These are phyloP conservation scores for Polyergus mexicanus DNA, from an alignment of 1,140 invertebrate species.

Conservation along the genomic window DNA sequence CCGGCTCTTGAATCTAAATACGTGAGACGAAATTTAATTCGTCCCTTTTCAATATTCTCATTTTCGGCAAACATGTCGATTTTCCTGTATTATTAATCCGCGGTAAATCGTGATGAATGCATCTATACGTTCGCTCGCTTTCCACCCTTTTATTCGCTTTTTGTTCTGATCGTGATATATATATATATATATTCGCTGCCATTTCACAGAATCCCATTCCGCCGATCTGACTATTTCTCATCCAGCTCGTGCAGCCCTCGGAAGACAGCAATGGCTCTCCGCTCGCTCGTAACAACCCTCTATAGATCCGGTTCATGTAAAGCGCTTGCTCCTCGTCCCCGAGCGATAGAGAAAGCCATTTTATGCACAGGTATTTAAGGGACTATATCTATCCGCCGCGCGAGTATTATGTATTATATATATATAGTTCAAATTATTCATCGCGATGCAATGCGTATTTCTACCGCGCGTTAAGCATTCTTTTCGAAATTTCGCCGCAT, in stretches of 20 bases:
- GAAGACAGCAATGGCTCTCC: conserved; percentile 29
- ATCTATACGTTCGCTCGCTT: background rate
- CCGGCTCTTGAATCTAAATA: conserved; percentile 23
- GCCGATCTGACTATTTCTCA: conserved; percentile 54
- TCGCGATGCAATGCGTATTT: conserved; percentile 12
- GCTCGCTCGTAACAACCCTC: conserved; percentile 44
- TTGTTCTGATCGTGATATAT: conserved; percentile 36
- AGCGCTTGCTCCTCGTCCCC: conserved; percentile 38
- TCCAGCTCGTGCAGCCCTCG: conserved; percentile 15
- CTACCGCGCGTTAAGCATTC: conserved; percentile 13
- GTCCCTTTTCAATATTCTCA: background rate
- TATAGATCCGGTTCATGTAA: conserved; percentile 29
- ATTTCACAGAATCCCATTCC: conserved; percentile 39
- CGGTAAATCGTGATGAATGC: background rate
- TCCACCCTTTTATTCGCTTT: background rate
- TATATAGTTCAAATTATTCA: conserved; percentile 20
- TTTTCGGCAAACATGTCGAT: background rate
- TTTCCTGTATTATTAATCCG: conserved; percentile 37
- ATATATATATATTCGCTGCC: conserved; percentile 6
- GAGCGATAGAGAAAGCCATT: conserved; percentile 35
- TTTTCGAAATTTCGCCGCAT: conserved; percentile 18
- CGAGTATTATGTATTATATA: too few relatives aligned
- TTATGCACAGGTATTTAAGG: conserved; percentile 53
- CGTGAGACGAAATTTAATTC: conserved; percentile 38
- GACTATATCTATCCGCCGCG: conserved; percentile 1